Percentiles rank a stretch among this genome's conserved stretches.
phyloP scores from a whole-genome alignment of 2,113 vertebrate genomes.

The Strix aluco region DNA sequence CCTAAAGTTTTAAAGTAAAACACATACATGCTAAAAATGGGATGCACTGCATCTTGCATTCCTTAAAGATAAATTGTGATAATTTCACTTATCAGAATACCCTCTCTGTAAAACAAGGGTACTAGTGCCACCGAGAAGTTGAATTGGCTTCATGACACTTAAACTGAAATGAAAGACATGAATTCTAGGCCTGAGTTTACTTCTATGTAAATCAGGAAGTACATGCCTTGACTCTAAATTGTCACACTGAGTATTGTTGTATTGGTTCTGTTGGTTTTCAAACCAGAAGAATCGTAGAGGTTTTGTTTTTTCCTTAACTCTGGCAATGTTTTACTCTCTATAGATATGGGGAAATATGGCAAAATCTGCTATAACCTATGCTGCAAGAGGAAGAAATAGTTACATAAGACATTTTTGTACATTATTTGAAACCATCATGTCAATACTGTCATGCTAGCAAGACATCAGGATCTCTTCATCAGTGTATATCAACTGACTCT shows the following conservation, averaged over 20 bases:
- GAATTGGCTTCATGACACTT: background rate
- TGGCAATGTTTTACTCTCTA: background rate
- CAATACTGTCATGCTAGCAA: background rate
- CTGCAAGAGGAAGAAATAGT: background rate
- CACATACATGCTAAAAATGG: background rate
- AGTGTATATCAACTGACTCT: background rate
- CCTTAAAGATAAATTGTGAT: background rate
- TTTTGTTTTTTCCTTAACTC: background rate
- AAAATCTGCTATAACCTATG: background rate
- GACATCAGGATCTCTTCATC: background rate
- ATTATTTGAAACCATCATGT: background rate
- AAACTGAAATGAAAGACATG: background rate
- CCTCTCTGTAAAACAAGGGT: background rate
- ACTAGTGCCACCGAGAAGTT: background rate
- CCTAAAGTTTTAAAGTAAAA: background rate
- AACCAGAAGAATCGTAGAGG: background rate
- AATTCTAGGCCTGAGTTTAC: background rate
- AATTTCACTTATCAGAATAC: background rate
- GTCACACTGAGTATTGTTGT: background rate
- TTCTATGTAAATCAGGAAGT: background rate
- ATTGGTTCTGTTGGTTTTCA: background rate
- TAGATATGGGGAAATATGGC: background rate
- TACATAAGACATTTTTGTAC: background rate
- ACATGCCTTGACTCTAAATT: background rate
- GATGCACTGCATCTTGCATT: background rate